Evolutionary conservation across 2,888 invertebrate genomes (phyloP).

Genomic region (Eristalinus aeneus): DNA sequence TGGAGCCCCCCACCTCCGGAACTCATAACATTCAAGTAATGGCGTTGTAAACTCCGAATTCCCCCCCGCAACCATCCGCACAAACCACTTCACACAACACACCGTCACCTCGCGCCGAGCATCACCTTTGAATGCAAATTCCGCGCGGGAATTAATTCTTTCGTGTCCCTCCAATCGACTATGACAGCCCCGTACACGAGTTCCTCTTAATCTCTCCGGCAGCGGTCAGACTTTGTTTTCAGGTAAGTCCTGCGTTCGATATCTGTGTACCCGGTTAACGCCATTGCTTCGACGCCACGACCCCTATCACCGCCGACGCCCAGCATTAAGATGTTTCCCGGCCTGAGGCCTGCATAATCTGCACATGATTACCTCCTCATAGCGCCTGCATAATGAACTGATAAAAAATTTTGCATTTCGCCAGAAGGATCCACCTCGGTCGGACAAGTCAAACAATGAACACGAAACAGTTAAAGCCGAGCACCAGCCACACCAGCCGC

Average conservation of each 20-base stretch:
- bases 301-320: background rate
- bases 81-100: background rate
- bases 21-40: background rate
- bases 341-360: constrained; percentile 68
- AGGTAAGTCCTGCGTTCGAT: background rate
- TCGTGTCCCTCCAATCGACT: constrained; percentile 47
- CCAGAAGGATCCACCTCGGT: constrained; percentile 35
- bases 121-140: constrained; percentile 61
- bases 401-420: constrained; percentile 58
- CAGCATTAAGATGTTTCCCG: constrained; percentile 59
- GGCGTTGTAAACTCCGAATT: background rate
- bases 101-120: background rate
- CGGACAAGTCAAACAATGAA: constrained; percentile 40
- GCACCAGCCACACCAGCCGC: background rate
- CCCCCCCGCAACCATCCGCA: background rate
- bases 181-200: constrained; percentile 55
- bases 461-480: constrained; percentile 47
- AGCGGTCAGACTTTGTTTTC: background rate
- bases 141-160: constrained; percentile 45
- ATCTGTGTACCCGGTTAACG: background rate
- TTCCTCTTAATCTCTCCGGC: constrained; percentile 46
- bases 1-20: background rate
- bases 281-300: constrained; percentile 6
- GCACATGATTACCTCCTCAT: constrained; percentile 68
- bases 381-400: constrained; percentile 68